phyloP scores from a whole-genome alignment of 1,140 invertebrate genomes.

The Brachionus manjavacas region DNA sequence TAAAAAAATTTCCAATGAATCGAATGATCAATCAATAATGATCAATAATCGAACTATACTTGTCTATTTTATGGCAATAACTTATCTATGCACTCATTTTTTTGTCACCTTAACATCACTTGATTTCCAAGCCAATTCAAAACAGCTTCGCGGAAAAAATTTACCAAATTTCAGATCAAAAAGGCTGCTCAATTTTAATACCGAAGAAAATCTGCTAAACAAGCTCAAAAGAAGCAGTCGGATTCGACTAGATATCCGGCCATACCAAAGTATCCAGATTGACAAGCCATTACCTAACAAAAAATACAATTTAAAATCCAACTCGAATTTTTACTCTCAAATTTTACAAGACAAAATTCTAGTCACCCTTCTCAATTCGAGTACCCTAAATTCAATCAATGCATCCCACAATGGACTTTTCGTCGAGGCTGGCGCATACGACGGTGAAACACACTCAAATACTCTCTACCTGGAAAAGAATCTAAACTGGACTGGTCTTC shows the following conservation, averaged over 20 bases:
- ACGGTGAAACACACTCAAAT: conserved; percentile 62
- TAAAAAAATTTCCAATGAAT: not conserved
- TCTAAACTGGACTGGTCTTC: conserved; percentile 68
- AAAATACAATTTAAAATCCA: not conserved
- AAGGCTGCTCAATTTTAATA: not conserved
- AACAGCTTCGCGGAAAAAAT: not conserved
- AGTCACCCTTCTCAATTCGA: not conserved
- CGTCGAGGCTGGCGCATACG: conserved; percentile 62
- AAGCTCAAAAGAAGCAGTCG: not conserved
- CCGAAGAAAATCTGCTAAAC: not conserved
- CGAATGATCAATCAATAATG: not conserved
- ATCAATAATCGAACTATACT: not conserved
- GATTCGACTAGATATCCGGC: not conserved
- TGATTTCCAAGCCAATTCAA: not conserved
- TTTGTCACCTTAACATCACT: not conserved
- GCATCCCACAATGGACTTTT: conserved; percentile 51
- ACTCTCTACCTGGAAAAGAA: conserved; percentile 66
- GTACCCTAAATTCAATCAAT: not conserved
- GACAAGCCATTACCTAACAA: not conserved
- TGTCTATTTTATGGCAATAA: not conserved
- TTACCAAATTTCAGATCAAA: not conserved
- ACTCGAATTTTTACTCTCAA: conserved; percentile 16
- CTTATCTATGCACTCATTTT: not conserved
- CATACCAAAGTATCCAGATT: not conserved
- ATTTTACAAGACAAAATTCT: conserved; percentile 17